These are phyloP conservation scores for Nesidiocoris tenuis DNA, from an alignment of 2,888 invertebrate species.

Conservation along the genomic window DNA sequence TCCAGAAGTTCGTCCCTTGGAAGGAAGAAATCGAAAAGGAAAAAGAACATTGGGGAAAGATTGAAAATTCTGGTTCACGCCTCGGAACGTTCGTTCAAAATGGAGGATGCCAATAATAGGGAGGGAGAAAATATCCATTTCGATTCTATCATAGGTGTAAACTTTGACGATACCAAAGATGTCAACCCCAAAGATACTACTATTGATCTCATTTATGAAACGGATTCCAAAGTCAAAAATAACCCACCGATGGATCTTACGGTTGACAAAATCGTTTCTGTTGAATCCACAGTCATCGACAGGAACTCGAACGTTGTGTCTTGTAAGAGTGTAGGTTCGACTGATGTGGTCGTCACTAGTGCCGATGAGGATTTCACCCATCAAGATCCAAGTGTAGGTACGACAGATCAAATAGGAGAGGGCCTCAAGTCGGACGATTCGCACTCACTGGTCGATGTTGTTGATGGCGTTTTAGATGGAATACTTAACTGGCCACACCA, in stretches of 20 bases:
- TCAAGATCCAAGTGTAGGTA: not conserved
- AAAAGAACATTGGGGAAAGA: not conserved
- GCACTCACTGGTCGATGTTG: not conserved
- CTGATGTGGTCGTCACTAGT: not conserved
- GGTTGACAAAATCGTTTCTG: not conserved
- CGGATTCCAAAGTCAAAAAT: not conserved
- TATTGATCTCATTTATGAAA: not conserved
- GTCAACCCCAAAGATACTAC: not conserved
- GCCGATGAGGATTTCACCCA: not conserved
- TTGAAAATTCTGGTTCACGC: not conserved
- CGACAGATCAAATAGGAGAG: not conserved
- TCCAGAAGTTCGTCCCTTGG: not conserved
- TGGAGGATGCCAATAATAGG: too few species aligned
- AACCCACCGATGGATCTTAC: not conserved
- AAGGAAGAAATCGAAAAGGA: not conserved
- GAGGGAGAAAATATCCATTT: too few species aligned
- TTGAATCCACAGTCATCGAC: not conserved
- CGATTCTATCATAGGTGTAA: too few species aligned
- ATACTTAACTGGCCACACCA: conserved; percentile 36
- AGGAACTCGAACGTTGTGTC: not conserved
- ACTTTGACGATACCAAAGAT: not conserved
- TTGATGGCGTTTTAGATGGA: conserved; percentile 26
- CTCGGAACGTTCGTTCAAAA: not conserved
- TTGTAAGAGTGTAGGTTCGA: not conserved
- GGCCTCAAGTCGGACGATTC: not conserved